Base-by-base conservation (phyloP, 2,888 invertebrate species). In the Kuschelorhynchus macadamiae region DNA sequence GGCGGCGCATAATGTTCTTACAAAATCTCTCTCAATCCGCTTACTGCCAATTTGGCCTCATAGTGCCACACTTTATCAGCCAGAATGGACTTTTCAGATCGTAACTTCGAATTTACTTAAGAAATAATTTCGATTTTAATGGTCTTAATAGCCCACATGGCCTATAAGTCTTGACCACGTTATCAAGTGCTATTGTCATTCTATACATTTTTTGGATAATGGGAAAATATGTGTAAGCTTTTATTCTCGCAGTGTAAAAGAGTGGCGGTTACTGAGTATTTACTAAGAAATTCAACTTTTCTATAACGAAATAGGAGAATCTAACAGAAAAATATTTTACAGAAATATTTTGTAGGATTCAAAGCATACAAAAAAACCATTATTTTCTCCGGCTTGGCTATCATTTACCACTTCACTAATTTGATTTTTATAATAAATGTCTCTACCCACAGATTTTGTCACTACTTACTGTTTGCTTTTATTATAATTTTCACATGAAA, bases 91-190 rank as follows among this genome's bases (percentile, higher is more conserved):
- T 65, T 61, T 60, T 64, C 49, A 64, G 66, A 66, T 70, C 70
- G 70, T 70, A 70, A 70, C 67, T 70, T 63, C 67, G 62, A 67
- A 67, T 62, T 70, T 70, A 70, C 70, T 70, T 70, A 70, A 70
- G 70, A 67, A 70, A 70, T 67, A 60, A 70, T 67, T 70, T 67
- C 66, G 63, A 70, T 70, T 70, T 70, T 70, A 70, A 70, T 70
- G 70, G 67, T 59, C 59, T 59, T 70, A 70, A 70, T 70, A 67
- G 66, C 47, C 67, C 36, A 42, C 52, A 36, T 36, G 66, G 57
- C 62, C 70, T 66, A 70, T 70, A 70, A 70, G 57, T 70, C 52
- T 56, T 65, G 65, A 16, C 47, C 12, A 46, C 62, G 57, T 70
- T 70, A 70, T 70, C 66, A 70, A 70, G 66, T 62, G 53, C 70